A percentile compares a stretch with the other conserved stretches of the same genome.
phyloP scores from a whole-genome alignment of 1,140 invertebrate species.

The Venturia canescens region DNA sequence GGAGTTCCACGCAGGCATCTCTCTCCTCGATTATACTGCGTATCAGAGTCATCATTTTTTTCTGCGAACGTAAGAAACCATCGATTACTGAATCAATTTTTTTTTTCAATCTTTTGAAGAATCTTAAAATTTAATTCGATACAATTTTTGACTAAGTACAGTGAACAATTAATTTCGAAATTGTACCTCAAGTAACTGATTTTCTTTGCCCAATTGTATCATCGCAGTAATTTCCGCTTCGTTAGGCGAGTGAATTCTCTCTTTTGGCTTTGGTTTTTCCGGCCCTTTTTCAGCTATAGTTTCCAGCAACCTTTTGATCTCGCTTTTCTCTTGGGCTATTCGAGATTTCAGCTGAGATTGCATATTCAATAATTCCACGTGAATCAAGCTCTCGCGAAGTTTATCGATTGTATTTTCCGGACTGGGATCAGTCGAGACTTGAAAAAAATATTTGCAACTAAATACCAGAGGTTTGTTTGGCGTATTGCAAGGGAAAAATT shows the following conservation, averaged over 20 bases:
- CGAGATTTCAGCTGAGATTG: conserved; percentile 81
- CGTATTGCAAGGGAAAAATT: too few relatives aligned
- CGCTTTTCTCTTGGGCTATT: conserved; percentile 82
- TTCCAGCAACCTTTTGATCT: conserved; percentile 82
- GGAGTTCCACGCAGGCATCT: conserved; percentile 81
- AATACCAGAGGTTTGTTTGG: neutral
- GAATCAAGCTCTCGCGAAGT: conserved; percentile 80
- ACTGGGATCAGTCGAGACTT: conserved; percentile 70
- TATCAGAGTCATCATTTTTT: conserved; percentile 81
- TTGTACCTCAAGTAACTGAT: conserved; percentile 80
- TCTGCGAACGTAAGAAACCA: conserved; percentile 58
- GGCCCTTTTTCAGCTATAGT: conserved; percentile 72
- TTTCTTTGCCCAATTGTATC: conserved; percentile 80
- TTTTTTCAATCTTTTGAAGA: too few relatives aligned
- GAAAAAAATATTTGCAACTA: conserved; percentile 57
- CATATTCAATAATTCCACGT: conserved; percentile 82
- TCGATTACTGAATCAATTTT: neutral
- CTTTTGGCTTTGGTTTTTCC: conserved; percentile 76
- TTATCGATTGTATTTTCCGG: conserved; percentile 76
- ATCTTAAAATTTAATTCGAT: neutral
- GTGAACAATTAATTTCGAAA: neutral
- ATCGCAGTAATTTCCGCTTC: conserved; percentile 76
- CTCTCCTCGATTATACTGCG: conserved; percentile 83
- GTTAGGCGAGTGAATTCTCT: conserved; percentile 74
- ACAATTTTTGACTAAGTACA: neutral